Evolutionary conservation across 2,888 invertebrate genomes (phyloP).

Genomic region (Allacma fusca): DNA sequence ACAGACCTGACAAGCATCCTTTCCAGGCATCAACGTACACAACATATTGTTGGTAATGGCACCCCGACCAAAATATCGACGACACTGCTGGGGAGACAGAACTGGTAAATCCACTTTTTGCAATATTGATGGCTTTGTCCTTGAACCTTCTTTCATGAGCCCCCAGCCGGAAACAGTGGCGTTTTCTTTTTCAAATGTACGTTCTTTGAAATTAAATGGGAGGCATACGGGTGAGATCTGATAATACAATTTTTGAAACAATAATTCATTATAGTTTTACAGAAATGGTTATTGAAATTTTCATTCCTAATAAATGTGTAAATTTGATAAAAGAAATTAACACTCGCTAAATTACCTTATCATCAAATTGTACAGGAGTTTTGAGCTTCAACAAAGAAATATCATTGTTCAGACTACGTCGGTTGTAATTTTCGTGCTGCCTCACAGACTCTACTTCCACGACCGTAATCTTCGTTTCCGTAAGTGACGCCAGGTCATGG

Average conservation of each 20-base stretch:
- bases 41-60: slow-evolving; percentile 54
- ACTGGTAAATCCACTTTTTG: slow-evolving; percentile 53
- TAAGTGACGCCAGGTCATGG: slow-evolving; percentile 47
- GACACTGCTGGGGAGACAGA: slow-evolving; percentile 48
- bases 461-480: slow-evolving; percentile 42
- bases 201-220: slow-evolving; percentile 45
- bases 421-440: slow-evolving; percentile 51
- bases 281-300: no score
- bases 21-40: slow-evolving; percentile 49
- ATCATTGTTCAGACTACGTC: slow-evolving; percentile 50
- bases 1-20: slow-evolving; percentile 55
- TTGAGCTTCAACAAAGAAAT: slow-evolving; percentile 48
- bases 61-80: slow-evolving; percentile 40
- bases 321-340: no score
- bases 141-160: slow-evolving; percentile 16
- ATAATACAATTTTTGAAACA: no score
- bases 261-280: no score
- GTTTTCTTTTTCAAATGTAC: slow-evolving; percentile 44
- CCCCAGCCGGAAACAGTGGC: slow-evolving; percentile 53
- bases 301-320: no score
- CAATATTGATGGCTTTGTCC: slow-evolving; percentile 40
- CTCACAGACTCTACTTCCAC: slow-evolving; percentile 46
- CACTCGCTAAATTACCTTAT: slow-evolving; percentile 46
- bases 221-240: slow-evolving; percentile 53
- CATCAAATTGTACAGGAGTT: slow-evolving; percentile 41